phyloP scores from a whole-genome alignment of 2,888 invertebrate genomes.

The Diarsia dahlii region DNA sequence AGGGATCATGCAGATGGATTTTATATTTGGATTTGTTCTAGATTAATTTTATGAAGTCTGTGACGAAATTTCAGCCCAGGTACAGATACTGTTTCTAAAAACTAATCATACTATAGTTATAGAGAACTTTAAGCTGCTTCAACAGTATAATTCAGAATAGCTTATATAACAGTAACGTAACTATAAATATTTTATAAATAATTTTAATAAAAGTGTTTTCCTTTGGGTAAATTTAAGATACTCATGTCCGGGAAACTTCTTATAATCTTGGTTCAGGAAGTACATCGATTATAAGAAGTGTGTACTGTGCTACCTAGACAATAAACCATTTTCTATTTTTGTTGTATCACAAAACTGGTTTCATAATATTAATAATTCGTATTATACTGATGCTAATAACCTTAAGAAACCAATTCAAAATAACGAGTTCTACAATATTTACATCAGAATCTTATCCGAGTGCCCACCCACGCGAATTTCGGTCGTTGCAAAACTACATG shows the following conservation, averaged over 20 bases:
- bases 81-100: neutral
- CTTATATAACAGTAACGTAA: too few species aligned
- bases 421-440: slow-evolving; percentile 44
- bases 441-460: slow-evolving; percentile 51
- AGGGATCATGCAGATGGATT: neutral
- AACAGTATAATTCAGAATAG: neutral
- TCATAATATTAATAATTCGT: neutral
- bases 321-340: neutral
- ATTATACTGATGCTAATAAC: slow-evolving; percentile 7
- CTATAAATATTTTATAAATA: too few species aligned
- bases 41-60: neutral
- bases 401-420: slow-evolving; percentile 21
- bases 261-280: neutral
- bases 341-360: neutral
- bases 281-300: too few species aligned
- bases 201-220: neutral
- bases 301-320: neutral
- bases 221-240: neutral
- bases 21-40: neutral
- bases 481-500: slow-evolving; percentile 59
- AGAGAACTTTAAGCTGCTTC: neutral
- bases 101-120: neutral
- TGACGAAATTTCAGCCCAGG: neutral
- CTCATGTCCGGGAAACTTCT: neutral
- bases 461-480: slow-evolving; percentile 49